A percentile compares a stretch with the other conserved stretches of the same genome.
Conservation (phyloP, 2,888 invertebrate species). For the Willowsia nigromaculata region DNA sequence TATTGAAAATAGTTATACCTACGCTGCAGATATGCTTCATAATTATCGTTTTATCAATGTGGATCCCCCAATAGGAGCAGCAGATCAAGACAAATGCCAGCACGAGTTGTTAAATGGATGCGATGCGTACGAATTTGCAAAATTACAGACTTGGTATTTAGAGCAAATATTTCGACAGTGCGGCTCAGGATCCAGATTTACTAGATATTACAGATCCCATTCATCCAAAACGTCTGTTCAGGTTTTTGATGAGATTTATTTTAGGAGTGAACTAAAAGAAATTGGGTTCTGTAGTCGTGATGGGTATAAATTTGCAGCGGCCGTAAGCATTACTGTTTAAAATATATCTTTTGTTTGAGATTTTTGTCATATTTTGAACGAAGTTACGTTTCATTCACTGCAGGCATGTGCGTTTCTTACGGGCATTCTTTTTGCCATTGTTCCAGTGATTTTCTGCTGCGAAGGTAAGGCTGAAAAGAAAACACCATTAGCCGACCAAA, state of each 20-base stretch:
- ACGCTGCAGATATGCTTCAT: conserved; percentile 51
- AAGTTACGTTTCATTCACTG: not conserved
- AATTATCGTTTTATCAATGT: conserved; percentile 8
- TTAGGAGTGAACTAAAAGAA: conserved; percentile 27
- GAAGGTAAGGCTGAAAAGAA: conserved; percentile 11
- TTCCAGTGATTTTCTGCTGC: conserved; percentile 53
- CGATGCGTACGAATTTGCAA: conserved; percentile 40
- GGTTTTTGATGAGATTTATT: conserved; percentile 25
- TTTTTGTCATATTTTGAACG: not conserved
- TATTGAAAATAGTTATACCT: conserved; percentile 56
- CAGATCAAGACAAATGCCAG: not conserved
- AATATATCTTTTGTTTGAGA: not conserved
- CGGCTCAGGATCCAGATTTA: conserved; percentile 52
- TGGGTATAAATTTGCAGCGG: conserved; percentile 39
- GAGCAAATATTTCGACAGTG: conserved; percentile 52
- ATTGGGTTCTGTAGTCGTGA: conserved; percentile 48
- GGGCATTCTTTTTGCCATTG: conserved; percentile 40
- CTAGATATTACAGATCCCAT: not conserved
- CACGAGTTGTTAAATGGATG: conserved; percentile 24
- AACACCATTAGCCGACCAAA: no score
- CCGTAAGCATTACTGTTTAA: no score
- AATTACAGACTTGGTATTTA: conserved; percentile 22
- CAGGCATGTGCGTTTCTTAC: conserved; percentile 27
- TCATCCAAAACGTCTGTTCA: not conserved
- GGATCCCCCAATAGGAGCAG: not conserved